Evolutionary conservation across 1,140 invertebrate species (phyloP).

Genomic region (Aleiodes sp.): DNA sequence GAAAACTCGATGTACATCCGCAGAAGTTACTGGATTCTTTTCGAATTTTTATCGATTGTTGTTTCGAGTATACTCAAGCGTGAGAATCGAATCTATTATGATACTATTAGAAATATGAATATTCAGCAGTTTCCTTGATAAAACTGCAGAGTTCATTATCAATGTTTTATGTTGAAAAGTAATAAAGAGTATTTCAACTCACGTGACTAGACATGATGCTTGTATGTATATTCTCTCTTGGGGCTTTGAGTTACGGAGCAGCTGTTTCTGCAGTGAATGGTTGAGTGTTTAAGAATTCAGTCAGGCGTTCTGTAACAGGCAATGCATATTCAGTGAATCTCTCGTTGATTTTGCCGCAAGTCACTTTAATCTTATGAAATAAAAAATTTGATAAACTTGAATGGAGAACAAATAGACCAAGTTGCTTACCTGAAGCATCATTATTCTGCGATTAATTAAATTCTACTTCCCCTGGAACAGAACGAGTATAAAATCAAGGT

Average conservation of each 20-base stretch:
- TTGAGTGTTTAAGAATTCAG: constrained; percentile 13
- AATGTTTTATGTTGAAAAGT: not conserved
- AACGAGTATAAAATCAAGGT: too few relatives aligned
- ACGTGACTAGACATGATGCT: constrained; percentile 15
- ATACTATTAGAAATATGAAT: too few relatives aligned
- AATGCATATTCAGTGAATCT: not conserved
- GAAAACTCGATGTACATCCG: too few relatives aligned
- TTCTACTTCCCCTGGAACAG: not conserved
- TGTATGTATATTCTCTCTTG: not conserved
- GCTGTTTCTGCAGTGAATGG: not conserved
- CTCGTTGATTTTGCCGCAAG: not conserved
- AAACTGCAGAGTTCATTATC: too few relatives aligned
- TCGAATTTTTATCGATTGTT: too few relatives aligned
- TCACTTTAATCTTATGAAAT: not conserved
- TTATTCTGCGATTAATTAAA: not conserved
- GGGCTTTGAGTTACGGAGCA: not conserved
- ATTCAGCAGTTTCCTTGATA: too few relatives aligned
- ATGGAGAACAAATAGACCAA: not conserved
- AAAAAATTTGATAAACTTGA: not conserved
- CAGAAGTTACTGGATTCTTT: too few relatives aligned
- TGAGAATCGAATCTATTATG: too few relatives aligned
- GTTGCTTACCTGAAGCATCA: not conserved
- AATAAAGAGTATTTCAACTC: constrained; percentile 1
- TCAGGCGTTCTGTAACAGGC: not conserved
- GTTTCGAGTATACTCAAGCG: too few relatives aligned